A percentile compares a stretch with the other conserved stretches of the same genome.
Evolutionary conservation across 2,797 vertebrate species (phyloP).

Genomic region (Gambelia wislizenii): DNA sequence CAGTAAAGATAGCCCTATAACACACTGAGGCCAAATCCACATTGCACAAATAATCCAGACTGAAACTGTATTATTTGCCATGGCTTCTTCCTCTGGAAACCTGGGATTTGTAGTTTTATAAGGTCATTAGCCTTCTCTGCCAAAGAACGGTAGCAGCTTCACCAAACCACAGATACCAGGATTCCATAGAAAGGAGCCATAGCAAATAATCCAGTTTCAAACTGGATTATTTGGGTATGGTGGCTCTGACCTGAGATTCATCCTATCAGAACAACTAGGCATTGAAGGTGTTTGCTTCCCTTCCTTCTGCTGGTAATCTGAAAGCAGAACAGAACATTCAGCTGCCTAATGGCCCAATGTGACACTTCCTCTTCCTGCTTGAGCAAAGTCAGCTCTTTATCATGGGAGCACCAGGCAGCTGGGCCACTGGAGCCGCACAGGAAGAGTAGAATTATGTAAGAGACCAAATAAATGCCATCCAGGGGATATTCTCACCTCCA

Average conservation of each 20-base stretch:
- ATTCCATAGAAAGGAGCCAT: too few relatives aligned
- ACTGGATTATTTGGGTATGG: too few relatives aligned
- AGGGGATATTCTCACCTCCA: not conserved
- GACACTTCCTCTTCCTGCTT: slow-evolving; percentile 14
- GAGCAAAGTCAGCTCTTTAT: not conserved
- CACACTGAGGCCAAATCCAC: too few relatives aligned
- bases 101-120: too few relatives aligned
- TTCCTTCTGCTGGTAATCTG: not conserved
- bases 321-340: not conserved
- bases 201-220: too few relatives aligned
- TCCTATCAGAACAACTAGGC: not conserved
- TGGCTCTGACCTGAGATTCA: too few relatives aligned
- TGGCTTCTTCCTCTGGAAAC: too few relatives aligned
- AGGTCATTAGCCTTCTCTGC: too few relatives aligned
- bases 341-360: not conserved
- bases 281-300: not conserved
- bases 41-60: too few relatives aligned
- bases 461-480: not conserved
- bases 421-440: not conserved
- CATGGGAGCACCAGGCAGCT: not conserved
- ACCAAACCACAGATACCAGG: too few relatives aligned
- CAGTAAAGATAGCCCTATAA: not conserved
- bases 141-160: too few relatives aligned
- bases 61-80: too few relatives aligned
- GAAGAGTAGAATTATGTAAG: not conserved